Evolutionary conservation across 2,888 invertebrate species (phyloP).

Genomic region (Thereva unica): DNA sequence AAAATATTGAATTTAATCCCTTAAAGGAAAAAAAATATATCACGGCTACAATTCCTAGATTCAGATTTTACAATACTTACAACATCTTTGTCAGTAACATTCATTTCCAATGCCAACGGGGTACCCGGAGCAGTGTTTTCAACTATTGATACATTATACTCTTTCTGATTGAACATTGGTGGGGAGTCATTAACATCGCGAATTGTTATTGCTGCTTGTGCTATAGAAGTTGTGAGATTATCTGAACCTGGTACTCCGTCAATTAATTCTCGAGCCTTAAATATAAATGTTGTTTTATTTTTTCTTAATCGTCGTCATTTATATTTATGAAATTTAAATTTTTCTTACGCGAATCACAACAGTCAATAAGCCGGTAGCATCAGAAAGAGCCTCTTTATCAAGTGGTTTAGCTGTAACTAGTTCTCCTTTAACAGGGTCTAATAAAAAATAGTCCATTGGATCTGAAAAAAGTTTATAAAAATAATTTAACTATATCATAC

Average conservation of each 20-base stretch:
- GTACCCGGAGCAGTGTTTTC: constrained; percentile 84
- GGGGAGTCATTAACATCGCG: constrained; percentile 89
- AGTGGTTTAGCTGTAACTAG: constrained; percentile 80
- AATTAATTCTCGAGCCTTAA: constrained; percentile 77
- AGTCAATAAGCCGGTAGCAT: constrained; percentile 77
- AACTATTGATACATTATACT: constrained; percentile 78
- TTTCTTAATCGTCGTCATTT: neutral
- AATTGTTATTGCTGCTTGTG: constrained; percentile 80
- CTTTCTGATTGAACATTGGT: constrained; percentile 79
- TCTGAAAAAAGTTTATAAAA: constrained; percentile 61
- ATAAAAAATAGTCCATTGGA: constrained; percentile 82
- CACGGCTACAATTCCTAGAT: neutral
- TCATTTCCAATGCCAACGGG: constrained; percentile 81
- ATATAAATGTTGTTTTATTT: neutral
- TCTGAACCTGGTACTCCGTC: constrained; percentile 72
- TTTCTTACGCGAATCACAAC: constrained; percentile 70
- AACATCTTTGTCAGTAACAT: constrained; percentile 83
- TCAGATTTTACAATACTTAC: constrained; percentile 56
- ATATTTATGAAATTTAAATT: neutral
- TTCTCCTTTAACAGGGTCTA: constrained; percentile 79
- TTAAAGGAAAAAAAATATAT: constrained; percentile 53
- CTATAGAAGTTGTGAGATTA: constrained; percentile 68
- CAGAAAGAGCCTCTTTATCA: constrained; percentile 80
- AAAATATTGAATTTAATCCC: constrained; percentile 84
- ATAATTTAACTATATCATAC: neutral